A percentile compares a stretch with the other conserved stretches of the same genome.
phyloP scores from a whole-genome alignment of 2,797 vertebrate species.

The Denticeps clupeoides region DNA sequence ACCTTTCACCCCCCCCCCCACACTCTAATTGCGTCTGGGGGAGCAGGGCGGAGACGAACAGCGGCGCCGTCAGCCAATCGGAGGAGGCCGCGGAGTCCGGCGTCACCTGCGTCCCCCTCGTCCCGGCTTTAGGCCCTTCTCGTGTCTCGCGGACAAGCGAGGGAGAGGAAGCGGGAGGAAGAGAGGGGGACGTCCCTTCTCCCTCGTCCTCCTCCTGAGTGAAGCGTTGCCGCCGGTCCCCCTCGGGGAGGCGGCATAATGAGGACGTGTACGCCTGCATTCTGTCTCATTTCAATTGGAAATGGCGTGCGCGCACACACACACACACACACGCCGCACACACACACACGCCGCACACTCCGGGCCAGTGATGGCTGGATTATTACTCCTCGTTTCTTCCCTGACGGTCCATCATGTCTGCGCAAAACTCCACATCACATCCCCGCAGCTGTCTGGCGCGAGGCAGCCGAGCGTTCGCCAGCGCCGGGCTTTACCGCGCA shows the following conservation, averaged over 20 bases:
- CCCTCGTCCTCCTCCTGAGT: constrained; percentile 26
- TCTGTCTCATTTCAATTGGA: constrained; percentile 66
- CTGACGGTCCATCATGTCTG: constrained; percentile 55
- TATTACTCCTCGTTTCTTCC: constrained; percentile 45
- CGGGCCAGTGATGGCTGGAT: constrained; percentile 59
- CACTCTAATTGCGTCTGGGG: constrained; percentile 61
- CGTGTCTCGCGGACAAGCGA: constrained; percentile 15
- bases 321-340: constrained; percentile 14
- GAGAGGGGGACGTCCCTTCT: constrained; percentile 12
- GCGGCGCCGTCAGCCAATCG: constrained; percentile 65
- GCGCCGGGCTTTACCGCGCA: constrained; percentile 8
- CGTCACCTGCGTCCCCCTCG: no score
- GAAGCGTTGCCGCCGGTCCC: constrained; percentile 42
- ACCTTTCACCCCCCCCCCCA: constrained; percentile 62
- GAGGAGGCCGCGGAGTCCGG: no score
- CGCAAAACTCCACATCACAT: constrained; percentile 23
- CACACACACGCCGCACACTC: constrained; percentile 40
- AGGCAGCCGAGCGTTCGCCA: constrained; percentile 5
- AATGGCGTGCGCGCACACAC: constrained; percentile 46
- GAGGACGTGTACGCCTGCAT: constrained; percentile 53
- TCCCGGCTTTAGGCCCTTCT: no score
- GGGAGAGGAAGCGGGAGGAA: constrained; percentile 4
- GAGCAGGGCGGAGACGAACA: constrained; percentile 55
- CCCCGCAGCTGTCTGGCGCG: constrained; percentile 21
- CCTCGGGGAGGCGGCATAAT: constrained; percentile 60